Base-by-base conservation (phyloP, 2,113 vertebrate species). In the Antennarius striatus region DNA sequence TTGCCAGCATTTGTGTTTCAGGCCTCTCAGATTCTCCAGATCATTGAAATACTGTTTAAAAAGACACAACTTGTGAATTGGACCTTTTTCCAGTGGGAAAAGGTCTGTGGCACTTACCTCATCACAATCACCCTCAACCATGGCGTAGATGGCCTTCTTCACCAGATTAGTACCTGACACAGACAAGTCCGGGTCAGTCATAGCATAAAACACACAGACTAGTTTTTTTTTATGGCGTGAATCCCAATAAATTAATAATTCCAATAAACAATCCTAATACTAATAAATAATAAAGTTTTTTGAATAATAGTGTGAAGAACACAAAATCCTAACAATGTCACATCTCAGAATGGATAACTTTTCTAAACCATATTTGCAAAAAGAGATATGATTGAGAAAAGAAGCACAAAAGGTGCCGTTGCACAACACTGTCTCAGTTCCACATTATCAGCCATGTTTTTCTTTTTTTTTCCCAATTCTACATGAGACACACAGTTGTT, bases 111-210 rank as follows among this genome's bases (percentile, higher is more conserved):
- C 22, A 22, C 91, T 95, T 94, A 99, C 98, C 96, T 99, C 98
- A 77, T 99, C 98, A 92, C 98, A 99, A 91, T 99, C 98, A 73
- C 98, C 98, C 91, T 99, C 97, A 87, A 99, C 97, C 98, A 99
- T 99, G 91, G 98, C 97, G 91, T 98, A 99, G 91, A 99, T 99
- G 93, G 98, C 97, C 96, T 99, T 99, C 94, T 99, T 99, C 92
- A 99, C 98, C 92, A 99, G 95, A 93, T 98, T 98, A 92, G 98
- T 99, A 94, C 98, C 98, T 99, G 91, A 80, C 93, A 94, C 48
- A 92, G 0, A 80, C 12, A 29, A 65, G 10, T 13, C 0, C 0
- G 49, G 46, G 32, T 68, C 48, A 62, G 40, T 29, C 6, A 16
- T 74, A 78, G 12, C 12, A 29, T 0, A 5, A 22, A 39, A 42